Percentiles rank a stretch among this genome's conserved stretches.
Evolutionary conservation across 2,113 vertebrate species (phyloP).

Genomic region (Eulemur rufifrons): DNA sequence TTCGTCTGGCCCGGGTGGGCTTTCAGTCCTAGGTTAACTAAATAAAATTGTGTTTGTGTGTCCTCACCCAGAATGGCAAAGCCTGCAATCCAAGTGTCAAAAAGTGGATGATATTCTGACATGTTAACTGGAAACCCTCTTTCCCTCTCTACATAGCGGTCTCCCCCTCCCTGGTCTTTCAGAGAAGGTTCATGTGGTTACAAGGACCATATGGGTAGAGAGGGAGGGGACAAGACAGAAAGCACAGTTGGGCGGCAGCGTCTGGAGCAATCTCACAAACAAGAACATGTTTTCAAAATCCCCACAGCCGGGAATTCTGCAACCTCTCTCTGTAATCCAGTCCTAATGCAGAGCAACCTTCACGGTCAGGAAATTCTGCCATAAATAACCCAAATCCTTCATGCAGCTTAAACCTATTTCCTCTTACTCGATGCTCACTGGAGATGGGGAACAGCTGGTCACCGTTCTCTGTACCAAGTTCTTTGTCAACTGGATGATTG

Average conservation of each 20-base stretch:
- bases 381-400: conserved; percentile 76
- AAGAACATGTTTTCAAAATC: conserved; percentile 46
- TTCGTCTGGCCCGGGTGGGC: not conserved
- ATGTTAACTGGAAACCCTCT: fast-evolving
- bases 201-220: not conserved
- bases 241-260: not conserved
- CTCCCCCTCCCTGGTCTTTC: not conserved
- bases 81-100: not conserved
- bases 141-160: not conserved
- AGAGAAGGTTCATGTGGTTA: not conserved
- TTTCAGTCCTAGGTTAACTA: not conserved
- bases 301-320: conserved; percentile 24
- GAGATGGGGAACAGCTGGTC: conserved; percentile 74
- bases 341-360: conserved; percentile 65
- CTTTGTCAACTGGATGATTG: conserved; percentile 63
- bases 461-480: conserved; percentile 23
- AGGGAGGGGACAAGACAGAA: not conserved
- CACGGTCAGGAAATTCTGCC: conserved; percentile 61
- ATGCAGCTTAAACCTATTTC: conserved; percentile 78
- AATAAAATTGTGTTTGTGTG: not conserved
- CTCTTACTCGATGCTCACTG: conserved; percentile 59
- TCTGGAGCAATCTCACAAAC: not conserved
- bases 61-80: not conserved
- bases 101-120: not conserved
- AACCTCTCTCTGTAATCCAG: conserved; percentile 52